Evolutionary conservation across 1,140 invertebrate genomes (phyloP).

Genomic region (Caenorhabditis brenneri): DNA sequence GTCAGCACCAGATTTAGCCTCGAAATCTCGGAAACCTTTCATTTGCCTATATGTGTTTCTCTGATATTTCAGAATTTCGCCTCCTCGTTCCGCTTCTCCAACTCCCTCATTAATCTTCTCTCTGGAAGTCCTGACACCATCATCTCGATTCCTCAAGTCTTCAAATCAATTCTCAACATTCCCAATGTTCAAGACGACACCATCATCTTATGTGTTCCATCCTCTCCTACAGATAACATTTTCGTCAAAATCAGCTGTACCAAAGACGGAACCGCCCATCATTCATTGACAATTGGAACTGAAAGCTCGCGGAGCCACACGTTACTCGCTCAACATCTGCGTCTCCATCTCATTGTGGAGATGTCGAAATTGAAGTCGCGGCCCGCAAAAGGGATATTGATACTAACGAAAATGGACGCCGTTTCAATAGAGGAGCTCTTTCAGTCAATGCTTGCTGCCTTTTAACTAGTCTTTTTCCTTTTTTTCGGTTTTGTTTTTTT

Average conservation of each 20-base stretch:
- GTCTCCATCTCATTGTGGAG: slow-evolving; percentile 25
- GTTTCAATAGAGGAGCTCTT: slow-evolving; percentile 22
- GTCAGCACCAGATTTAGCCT: too few relatives aligned
- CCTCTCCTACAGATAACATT: neutral
- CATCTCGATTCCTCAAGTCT: neutral
- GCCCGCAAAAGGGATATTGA: slow-evolving; percentile 22
- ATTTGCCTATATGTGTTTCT: too few relatives aligned
- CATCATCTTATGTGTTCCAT: neutral
- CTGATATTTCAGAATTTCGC: neutral
- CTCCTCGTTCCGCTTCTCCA: neutral
- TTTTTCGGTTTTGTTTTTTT: neutral
- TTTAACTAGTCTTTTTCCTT: neutral
- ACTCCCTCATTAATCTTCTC: neutral
- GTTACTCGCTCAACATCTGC: slow-evolving; percentile 1
- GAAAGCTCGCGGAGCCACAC: slow-evolving; percentile 29
- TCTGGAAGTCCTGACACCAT: neutral
- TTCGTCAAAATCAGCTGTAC: neutral
- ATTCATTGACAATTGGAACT: neutral
- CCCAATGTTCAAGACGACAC: neutral
- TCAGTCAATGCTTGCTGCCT: neutral
- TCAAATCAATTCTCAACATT: neutral
- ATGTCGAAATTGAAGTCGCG: slow-evolving; percentile 38
- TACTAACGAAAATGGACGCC: slow-evolving; percentile 24
- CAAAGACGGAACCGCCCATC: neutral
- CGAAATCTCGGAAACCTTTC: too few relatives aligned